Conservation (phyloP, 2,113 vertebrate genomes). For the Spea bombifrons region DNA sequence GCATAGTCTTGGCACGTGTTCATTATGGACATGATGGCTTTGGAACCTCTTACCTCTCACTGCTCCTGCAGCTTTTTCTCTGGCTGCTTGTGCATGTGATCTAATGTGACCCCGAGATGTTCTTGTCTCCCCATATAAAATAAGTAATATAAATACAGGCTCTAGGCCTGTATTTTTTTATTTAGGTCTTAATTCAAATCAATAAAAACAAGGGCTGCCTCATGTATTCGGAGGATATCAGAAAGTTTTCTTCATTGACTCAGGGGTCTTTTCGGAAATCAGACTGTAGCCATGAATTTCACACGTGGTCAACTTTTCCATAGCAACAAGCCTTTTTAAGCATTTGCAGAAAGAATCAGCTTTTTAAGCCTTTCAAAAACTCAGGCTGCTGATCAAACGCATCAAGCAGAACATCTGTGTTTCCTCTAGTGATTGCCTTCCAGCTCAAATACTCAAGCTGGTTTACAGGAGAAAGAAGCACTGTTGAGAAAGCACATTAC, state of each 20-base stretch:
- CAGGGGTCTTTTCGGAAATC: neutral
- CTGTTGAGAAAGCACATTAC: neutral
- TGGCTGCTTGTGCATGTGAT: too few relatives aligned
- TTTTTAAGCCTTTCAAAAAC: neutral
- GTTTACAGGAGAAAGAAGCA: neutral
- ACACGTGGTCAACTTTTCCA: neutral
- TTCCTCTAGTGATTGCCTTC: slow-evolving; percentile 2
- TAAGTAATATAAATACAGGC: too few relatives aligned
- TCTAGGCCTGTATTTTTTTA: too few relatives aligned
- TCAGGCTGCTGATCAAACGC: neutral
- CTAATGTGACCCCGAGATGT: too few relatives aligned
- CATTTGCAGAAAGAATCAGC: neutral
- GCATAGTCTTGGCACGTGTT: too few relatives aligned
- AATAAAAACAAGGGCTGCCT: neutral
- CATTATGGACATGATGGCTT: too few relatives aligned
- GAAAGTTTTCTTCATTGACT: neutral
- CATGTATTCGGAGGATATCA: neutral
- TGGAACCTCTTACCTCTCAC: too few relatives aligned
- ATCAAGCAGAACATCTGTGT: neutral
- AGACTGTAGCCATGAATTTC: neutral
- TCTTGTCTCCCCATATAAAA: too few relatives aligned
- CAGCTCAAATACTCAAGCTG: neutral
- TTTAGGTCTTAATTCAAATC: too few relatives aligned
- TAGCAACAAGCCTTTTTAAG: neutral
- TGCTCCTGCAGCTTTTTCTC: too few relatives aligned